Evolutionary conservation across 2,888 invertebrate genomes (phyloP), one percentile per base, ranked within the genome.

Genomic region (Nephrotoma appendiculata): DNA sequence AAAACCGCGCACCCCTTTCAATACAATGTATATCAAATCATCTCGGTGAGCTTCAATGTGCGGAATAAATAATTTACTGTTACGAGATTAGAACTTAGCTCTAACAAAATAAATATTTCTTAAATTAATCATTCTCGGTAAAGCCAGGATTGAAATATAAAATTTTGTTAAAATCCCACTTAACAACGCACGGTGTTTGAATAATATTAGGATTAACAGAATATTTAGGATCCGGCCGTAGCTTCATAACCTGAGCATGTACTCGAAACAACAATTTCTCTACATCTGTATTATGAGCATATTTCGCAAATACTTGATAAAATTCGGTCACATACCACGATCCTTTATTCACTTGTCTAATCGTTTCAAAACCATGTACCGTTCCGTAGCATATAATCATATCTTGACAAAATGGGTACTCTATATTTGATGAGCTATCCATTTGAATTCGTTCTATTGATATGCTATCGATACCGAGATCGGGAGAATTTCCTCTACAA

Each of bases 251-350:
- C 31, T 71, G 71, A 0, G 71, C 71, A 31, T 71, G 71, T 5
- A 71, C 71, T 71, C 5, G 2, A 71, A 31, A 31, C 71, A 84
- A n/a, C 41, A 84, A 15, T 15, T 15, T 43, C 5, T 84, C 84
- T 7, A 84, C 42, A 42, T 84, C 84, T 12, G 84, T 84, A 84
- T 84, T 84, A 9, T 84, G 42, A 15, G 84, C 41, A 84, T 84
- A 15, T 42, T 84, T 43, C 0, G 84, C 41, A 42, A 84, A 42
- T 7, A 43, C 84, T n/a, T 84, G 41, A 84, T 84, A 84, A n/a
- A 84, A 84, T 84, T 84, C 84, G n/a, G 12, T 84, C n/a, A 84
- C 43, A 84, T 84, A 84, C 84, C 84, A 84, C 7, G 84, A 84
- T 42, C 84, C 84, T 6, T 43, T 43, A 42, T 84, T 12, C 15